These are phyloP conservation scores for Drosophila testacea DNA, from an alignment of 2,888 invertebrate genomes.

Conservation along the genomic window DNA sequence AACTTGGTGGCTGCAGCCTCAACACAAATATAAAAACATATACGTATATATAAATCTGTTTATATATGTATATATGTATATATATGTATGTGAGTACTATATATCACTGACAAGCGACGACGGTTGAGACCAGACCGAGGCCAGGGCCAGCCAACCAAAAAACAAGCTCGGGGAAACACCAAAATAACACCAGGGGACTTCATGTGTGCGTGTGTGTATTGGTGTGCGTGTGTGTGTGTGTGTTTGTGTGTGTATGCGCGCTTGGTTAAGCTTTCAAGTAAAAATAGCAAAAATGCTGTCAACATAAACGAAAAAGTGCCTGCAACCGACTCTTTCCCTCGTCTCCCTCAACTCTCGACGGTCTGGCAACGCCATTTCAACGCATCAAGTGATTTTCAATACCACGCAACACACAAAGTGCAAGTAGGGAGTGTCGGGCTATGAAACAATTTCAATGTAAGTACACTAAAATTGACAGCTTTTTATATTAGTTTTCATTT, in stretches of 20 bases:
- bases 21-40: slow-evolving; percentile 35
- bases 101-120: slow-evolving; percentile 77
- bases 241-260: slow-evolving; percentile 44
- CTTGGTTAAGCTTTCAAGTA: slow-evolving; percentile 81
- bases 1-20: slow-evolving; percentile 47
- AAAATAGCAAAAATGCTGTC: slow-evolving; percentile 81
- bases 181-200: slow-evolving; percentile 76
- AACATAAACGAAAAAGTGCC: slow-evolving; percentile 80
- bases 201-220: slow-evolving; percentile 15
- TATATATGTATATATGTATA: slow-evolving; percentile 1
- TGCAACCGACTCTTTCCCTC: slow-evolving; percentile 46
- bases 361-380: slow-evolving; percentile 73
- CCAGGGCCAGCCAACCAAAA: slow-evolving; percentile 76
- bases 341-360: slow-evolving; percentile 36
- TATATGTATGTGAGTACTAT: slow-evolving; percentile 51
- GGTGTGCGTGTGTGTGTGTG: slow-evolving; percentile 13
- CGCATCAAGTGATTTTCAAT: slow-evolving; percentile 68
- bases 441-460: too few relatives aligned
- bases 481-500: too few relatives aligned
- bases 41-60: not conserved
- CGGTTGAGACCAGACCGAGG: slow-evolving; percentile 47
- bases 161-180: slow-evolving; percentile 80
- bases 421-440: too few relatives aligned
- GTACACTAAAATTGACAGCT: too few relatives aligned
- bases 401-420: slow-evolving; percentile 6